Percentiles rank a stretch among this genome's conserved stretches.
Evolutionary conservation across 2,888 invertebrate genomes (phyloP).

Genomic region (Netelia fuscicornis): DNA sequence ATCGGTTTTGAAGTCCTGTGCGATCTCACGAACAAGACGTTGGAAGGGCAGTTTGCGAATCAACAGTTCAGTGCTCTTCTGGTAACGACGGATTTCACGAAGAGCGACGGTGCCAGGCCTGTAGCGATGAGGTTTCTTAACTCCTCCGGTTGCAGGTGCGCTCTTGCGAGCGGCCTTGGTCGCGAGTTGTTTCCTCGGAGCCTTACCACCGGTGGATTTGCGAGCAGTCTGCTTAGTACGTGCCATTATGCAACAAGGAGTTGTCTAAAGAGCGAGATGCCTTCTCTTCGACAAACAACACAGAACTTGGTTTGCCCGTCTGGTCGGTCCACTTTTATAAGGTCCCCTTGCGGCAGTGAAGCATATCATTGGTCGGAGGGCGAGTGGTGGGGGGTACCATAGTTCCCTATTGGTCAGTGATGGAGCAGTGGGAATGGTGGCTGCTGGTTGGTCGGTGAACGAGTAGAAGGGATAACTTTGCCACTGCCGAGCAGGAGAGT

Average conservation of each 20-base stretch:
- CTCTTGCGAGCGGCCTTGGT: constrained; percentile 90
- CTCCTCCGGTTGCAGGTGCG: constrained; percentile 90
- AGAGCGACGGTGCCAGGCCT: constrained; percentile 91
- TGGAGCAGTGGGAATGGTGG: background rate
- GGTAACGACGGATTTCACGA: constrained; percentile 90
- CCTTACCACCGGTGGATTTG: constrained; percentile 89
- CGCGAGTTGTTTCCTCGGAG: constrained; percentile 88
- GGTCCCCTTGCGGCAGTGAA: background rate
- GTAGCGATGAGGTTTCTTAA: constrained; percentile 91
- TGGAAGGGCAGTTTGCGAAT: constrained; percentile 91
- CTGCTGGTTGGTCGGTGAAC: background rate
- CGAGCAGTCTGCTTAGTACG: constrained; percentile 92
- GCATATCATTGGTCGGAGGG: background rate
- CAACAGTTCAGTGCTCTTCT: constrained; percentile 90
- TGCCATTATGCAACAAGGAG: constrained; percentile 86
- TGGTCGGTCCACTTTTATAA: background rate
- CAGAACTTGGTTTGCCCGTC: background rate
- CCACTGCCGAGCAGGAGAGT: background rate
- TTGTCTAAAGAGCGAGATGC: background rate
- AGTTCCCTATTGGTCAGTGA: background rate
- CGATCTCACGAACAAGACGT: constrained; percentile 90
- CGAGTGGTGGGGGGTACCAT: background rate
- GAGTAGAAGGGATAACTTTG: constrained; percentile 4
- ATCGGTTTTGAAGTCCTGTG: constrained; percentile 91
- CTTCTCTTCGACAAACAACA: too few species aligned